A percentile compares a stretch with the other conserved stretches of the same genome.
These are phyloP conservation scores for Hiodon alosoides DNA, from an alignment of 2,113 vertebrate genomes.

Conservation along the genomic window DNA sequence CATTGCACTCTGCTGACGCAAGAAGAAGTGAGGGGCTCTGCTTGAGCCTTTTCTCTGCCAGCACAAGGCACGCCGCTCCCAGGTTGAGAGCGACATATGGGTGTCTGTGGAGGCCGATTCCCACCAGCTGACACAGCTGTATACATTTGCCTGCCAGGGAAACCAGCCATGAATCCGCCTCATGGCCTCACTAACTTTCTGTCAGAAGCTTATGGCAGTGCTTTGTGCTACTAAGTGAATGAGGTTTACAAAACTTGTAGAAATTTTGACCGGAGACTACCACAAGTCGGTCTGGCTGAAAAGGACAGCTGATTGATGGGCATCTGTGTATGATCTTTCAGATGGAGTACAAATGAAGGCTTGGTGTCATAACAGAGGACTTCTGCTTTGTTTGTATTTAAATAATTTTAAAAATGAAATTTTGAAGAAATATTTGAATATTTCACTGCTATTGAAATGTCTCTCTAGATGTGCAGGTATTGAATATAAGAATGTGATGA, in stretches of 20 bases:
- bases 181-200: background rate
- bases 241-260: background rate
- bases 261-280: too few relatives aligned
- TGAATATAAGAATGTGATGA: too few relatives aligned
- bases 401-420: too few relatives aligned
- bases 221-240: background rate
- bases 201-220: background rate
- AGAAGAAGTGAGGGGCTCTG: too few relatives aligned
- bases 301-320: constrained; percentile 2
- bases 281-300: background rate
- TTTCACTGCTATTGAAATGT: too few relatives aligned
- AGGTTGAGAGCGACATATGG: background rate
- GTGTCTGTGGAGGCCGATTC: background rate
- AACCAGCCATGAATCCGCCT: background rate
- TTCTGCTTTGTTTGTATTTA: too few relatives aligned
- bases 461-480: too few relatives aligned
- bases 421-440: too few relatives aligned
- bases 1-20: constrained; percentile 16
- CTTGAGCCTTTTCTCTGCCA: too few relatives aligned
- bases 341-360: background rate
- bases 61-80: background rate
- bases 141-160: background rate
- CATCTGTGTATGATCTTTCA: background rate
- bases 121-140: too few relatives aligned
- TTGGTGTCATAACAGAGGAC: background rate